These are phyloP conservation scores for Drosophila gaucha DNA, from an alignment of 2,888 invertebrate species.

Conservation along the genomic window DNA sequence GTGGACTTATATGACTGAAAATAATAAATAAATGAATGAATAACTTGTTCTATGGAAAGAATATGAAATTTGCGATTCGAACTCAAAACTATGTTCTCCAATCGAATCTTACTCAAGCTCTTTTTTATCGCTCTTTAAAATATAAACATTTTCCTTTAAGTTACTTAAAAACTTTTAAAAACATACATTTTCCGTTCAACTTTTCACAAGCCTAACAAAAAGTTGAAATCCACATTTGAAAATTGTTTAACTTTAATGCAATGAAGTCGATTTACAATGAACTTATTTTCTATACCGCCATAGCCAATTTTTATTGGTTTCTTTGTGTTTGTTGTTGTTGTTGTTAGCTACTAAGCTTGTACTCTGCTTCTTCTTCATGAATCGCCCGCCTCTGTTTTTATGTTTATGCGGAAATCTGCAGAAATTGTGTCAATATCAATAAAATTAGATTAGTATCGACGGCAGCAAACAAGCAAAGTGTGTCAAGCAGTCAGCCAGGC, in stretches of 20 bases:
- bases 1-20: no score
- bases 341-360: constrained; percentile 34
- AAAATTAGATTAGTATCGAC: constrained; percentile 84
- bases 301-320: constrained; percentile 57
- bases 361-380: not conserved
- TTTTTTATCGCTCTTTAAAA: no score
- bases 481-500: constrained; percentile 42
- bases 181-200: not conserved
- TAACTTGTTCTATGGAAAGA: no score
- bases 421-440: constrained; percentile 84
- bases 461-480: constrained; percentile 59
- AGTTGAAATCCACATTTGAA: not conserved
- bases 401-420: constrained; percentile 83
- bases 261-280: constrained; percentile 34
- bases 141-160: no score
- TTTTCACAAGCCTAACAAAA: not conserved
- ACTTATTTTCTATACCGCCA: constrained; percentile 35
- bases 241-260: constrained; percentile 39
- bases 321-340: constrained; percentile 16
- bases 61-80: no score
- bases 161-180: not conserved
- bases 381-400: constrained; percentile 68
- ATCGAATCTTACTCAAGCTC: no score
- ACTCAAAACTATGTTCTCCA: no score
- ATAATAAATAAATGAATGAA: no score